phyloP scores from a whole-genome alignment of 1,140 invertebrate species.

The Pseudachorutes palmiensis region DNA sequence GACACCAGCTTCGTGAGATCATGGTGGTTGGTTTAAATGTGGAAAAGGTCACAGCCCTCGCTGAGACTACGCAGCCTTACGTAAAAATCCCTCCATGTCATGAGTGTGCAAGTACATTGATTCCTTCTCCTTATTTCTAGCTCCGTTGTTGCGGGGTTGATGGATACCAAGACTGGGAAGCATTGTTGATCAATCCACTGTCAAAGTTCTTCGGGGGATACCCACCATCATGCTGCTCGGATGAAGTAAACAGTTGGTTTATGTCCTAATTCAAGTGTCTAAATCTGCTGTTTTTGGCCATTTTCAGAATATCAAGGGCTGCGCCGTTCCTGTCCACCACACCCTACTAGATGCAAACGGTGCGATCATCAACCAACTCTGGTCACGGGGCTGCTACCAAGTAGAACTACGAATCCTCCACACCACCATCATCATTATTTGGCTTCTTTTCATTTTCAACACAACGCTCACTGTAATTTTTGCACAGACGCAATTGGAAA shows the following conservation, averaged over 20 bases:
- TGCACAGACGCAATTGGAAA: too few species aligned
- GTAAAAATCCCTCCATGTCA: conserved; percentile 1
- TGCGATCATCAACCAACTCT: not conserved
- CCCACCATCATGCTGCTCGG: not conserved
- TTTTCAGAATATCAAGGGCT: conserved; percentile 7
- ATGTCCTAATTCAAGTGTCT: not conserved
- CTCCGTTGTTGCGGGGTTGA: not conserved
- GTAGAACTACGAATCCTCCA: not conserved
- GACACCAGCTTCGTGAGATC: not conserved
- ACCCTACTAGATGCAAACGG: not conserved
- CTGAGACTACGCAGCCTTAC: not conserved
- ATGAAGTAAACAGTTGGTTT: not conserved
- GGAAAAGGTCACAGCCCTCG: not conserved
- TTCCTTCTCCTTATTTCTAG: not conserved
- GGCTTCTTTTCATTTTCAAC: not conserved
- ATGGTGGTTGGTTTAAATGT: not conserved
- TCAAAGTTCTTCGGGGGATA: not conserved
- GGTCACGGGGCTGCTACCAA: not conserved
- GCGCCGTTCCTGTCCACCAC: not conserved
- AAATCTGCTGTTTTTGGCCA: not conserved
- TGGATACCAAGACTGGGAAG: conserved; percentile 1
- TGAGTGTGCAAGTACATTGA: not conserved
- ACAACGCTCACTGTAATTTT: not conserved
- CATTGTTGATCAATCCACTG: not conserved
- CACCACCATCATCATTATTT: not conserved